Conservation (phyloP, 2,113 vertebrate species). For the Electrona antarctica region DNA sequence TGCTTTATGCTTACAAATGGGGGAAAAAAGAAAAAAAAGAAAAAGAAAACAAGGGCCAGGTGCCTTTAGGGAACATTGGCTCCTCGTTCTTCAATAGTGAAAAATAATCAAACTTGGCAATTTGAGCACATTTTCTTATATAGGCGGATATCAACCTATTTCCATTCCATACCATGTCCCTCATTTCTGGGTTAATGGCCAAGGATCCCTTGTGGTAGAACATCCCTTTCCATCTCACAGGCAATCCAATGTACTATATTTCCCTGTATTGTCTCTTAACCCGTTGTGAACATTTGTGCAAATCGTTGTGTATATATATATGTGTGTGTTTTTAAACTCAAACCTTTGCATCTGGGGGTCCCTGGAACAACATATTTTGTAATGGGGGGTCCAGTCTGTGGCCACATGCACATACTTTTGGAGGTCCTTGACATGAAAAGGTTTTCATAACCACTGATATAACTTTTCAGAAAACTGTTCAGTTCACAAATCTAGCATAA, state of each 20-base stretch:
- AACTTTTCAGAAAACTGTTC: no score
- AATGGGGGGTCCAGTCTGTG: no score
- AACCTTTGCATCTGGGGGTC: no score
- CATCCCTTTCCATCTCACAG: constrained; percentile 69
- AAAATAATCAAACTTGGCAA: constrained; percentile 30
- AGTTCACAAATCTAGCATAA: no score
- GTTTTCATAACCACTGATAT: no score
- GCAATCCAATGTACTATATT: constrained; percentile 63
- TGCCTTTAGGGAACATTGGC: constrained; percentile 21
- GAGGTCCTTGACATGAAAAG: no score
- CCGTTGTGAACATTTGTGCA: no score
- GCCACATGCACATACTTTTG: no score
- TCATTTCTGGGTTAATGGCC: constrained; percentile 60
- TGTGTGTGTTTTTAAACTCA: constrained; percentile 65
- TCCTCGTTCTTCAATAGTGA: constrained; percentile 21
- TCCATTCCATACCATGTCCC: constrained; percentile 62
- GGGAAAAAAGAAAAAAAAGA: constrained; percentile 2
- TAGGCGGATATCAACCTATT: constrained; percentile 62
- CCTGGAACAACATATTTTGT: no score
- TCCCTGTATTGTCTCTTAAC: constrained; percentile 64
- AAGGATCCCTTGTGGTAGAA: constrained; percentile 63
- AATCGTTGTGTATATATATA: no score
- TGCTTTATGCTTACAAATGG: constrained; percentile 34
- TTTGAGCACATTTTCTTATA: constrained; percentile 30
- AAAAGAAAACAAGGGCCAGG: constrained; percentile 2